Conservation (phyloP, 2,113 vertebrate species). For the Phalacrocorax brasilianus region DNA sequence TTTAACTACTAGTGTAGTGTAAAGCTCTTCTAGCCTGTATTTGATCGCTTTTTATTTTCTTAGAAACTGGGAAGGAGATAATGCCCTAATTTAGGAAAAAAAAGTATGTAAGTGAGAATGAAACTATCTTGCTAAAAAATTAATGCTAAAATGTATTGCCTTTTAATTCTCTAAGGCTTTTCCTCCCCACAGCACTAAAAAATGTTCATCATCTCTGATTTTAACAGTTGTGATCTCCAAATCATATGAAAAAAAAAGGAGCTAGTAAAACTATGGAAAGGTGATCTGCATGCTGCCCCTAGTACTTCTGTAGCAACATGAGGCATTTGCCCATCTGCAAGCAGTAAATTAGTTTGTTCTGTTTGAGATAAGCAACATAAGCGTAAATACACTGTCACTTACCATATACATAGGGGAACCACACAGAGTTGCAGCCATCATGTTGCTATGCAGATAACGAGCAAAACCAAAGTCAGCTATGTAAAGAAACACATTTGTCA, state of each 20-base stretch:
- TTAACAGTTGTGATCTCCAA: background rate
- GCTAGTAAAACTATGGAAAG: background rate
- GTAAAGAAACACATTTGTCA: constrained; percentile 33
- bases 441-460: constrained; percentile 97
- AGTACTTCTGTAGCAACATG: background rate
- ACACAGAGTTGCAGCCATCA: constrained; percentile 97
- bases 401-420: constrained; percentile 99
- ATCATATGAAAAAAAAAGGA: background rate
- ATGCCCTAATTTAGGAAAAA: background rate
- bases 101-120: background rate
- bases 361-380: background rate
- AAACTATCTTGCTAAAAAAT: background rate
- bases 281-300: background rate
- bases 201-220: background rate
- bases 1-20: background rate
- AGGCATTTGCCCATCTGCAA: background rate
- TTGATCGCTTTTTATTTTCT: background rate
- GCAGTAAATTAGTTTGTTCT: background rate
- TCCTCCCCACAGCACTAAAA: background rate
- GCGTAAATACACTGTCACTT: constrained; percentile 55
- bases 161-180: background rate
- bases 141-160: background rate
- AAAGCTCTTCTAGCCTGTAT: background rate
- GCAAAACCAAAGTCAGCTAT: constrained; percentile 98
- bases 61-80: background rate